A percentile compares a stretch with the other conserved stretches of the same genome.
Evolutionary conservation across 2,797 vertebrate genomes (phyloP).

Genomic region (Phoxinus dragarum): DNA sequence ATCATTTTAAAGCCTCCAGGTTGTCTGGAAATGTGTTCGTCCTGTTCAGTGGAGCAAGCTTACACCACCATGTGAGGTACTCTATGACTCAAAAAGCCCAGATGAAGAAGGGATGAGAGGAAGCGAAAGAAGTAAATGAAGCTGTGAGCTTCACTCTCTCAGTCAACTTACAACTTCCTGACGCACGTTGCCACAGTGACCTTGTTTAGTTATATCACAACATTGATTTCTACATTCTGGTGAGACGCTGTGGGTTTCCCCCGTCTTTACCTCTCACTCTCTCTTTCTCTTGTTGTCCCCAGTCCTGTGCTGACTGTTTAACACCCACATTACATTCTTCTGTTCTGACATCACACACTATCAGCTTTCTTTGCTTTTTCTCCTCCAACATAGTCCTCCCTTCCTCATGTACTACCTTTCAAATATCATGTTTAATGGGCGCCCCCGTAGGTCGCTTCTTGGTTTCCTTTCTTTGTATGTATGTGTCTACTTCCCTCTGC

Average conservation of each 20-base stretch:
- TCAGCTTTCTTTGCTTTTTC: constrained; percentile 51
- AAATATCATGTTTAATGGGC: neutral
- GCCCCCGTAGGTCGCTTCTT: neutral
- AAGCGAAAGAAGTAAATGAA: neutral
- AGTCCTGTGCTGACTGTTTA: constrained; percentile 57
- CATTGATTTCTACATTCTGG: constrained; percentile 3
- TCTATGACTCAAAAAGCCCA: constrained; percentile 60
- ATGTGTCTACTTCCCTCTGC: constrained; percentile 32
- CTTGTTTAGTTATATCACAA: constrained; percentile 29
- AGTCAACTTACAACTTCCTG: constrained; percentile 38
- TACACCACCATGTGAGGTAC: constrained; percentile 27
- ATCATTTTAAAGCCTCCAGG: constrained; percentile 25
- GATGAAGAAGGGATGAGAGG: constrained; percentile 36
- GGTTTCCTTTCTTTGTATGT: constrained; percentile 9
- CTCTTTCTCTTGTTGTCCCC: constrained; percentile 9
- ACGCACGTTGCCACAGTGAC: constrained; percentile 26
- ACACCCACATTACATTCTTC: constrained; percentile 75
- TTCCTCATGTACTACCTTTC: neutral
- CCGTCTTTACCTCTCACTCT: constrained; percentile 30
- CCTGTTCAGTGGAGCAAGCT: constrained; percentile 30
- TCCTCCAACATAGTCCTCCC: constrained; percentile 27
- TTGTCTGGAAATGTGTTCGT: constrained; percentile 52
- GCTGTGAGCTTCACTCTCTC: constrained; percentile 37
- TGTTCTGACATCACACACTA: constrained; percentile 74
- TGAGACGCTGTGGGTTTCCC: constrained; percentile 16